Evolutionary conservation across 1,140 invertebrate species (phyloP), one percentile per base, ranked within the genome.

Genomic region (Philotrypesis tridentata): DNA sequence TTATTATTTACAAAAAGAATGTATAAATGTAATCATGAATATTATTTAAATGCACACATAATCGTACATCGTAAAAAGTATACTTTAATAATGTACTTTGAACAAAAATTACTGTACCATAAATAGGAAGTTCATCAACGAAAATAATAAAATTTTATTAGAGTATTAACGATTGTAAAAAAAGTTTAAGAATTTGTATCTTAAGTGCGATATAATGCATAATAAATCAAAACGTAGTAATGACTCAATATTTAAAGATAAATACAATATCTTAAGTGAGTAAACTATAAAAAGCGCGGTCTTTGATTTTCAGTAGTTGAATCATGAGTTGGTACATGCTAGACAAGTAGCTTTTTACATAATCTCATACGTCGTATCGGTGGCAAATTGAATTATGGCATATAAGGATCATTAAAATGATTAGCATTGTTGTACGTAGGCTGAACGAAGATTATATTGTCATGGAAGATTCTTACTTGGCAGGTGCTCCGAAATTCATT

Each of bases 351-450:
- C 40, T 21, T 43, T 72, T 72, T 72, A 72, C 70, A 72, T 72
- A 72, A 72, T 23, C 70, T 72, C 31, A 37, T 70, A 31, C n/a
- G 65, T 31, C 65, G 27, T 67, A 40, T 71, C 33, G 33, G 21
- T 11, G 70, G 70, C 70, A 72, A 72, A 72, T 55, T 73, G 12
- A 55, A 73, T 73, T 73, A 72, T 72, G 37, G 23, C 70, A 72
- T n/a, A 21, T 70, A 23, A 72, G 37, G 9, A 43, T 72, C 70
- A 43, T 72, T 72, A 72, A 72, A 72, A 72, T 72, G 70, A 72
- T 43, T 72, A 43, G 37, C 70, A 72, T 72, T 72, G n/a, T 25
- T 43, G 33, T 72, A 40, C 21, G 31, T 71, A 6, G 17, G 14
- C 68, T n/a, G 23, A 31, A 29, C 21, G 33, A 21, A 7, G 2